Evolutionary conservation across 2,797 vertebrate genomes (phyloP).

Genomic region (Coreius guichenoti): DNA sequence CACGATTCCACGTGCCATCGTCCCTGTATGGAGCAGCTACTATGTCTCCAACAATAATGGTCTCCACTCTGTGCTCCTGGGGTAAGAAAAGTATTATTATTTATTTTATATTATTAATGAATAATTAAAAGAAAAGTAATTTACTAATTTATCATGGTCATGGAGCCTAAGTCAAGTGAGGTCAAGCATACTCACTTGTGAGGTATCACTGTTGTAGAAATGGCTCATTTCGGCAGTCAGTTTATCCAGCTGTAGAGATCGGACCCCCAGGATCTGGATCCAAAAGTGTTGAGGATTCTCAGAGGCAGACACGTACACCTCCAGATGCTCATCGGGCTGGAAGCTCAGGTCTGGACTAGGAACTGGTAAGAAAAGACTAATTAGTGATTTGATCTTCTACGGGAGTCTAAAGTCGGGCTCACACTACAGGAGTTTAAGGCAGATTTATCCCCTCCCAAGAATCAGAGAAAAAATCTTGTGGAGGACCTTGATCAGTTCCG

Average conservation of each 20-base stretch:
- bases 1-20: slow-evolving; percentile 85
- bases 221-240: slow-evolving; percentile 86
- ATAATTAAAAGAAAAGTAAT: too few relatives aligned
- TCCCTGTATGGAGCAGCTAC: slow-evolving; percentile 83
- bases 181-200: slow-evolving; percentile 68
- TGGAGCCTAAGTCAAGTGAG: not conserved
- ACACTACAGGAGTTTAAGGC: too few relatives aligned
- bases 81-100: slow-evolving; percentile 24
- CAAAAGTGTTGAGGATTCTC: slow-evolving; percentile 92
- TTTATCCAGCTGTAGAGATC: slow-evolving; percentile 88
- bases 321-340: slow-evolving; percentile 86
- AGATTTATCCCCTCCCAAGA: too few relatives aligned
- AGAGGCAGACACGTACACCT: slow-evolving; percentile 87
- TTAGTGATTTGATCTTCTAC: not conserved
- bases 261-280: slow-evolving; percentile 90
- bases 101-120: too few relatives aligned
- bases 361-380: slow-evolving; percentile 70
- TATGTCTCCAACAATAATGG: slow-evolving; percentile 82
- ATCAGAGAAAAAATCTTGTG: too few relatives aligned
- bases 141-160: not conserved
- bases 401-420: not conserved
- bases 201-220: slow-evolving; percentile 74
- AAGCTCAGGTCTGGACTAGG: slow-evolving; percentile 91
- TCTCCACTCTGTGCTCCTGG: slow-evolving; percentile 78
- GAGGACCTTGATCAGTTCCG: too few relatives aligned